Percentiles rank a stretch among this genome's conserved stretches.
phyloP scores from a whole-genome alignment of 2,797 vertebrate species.

The Liasis olivaceus region DNA sequence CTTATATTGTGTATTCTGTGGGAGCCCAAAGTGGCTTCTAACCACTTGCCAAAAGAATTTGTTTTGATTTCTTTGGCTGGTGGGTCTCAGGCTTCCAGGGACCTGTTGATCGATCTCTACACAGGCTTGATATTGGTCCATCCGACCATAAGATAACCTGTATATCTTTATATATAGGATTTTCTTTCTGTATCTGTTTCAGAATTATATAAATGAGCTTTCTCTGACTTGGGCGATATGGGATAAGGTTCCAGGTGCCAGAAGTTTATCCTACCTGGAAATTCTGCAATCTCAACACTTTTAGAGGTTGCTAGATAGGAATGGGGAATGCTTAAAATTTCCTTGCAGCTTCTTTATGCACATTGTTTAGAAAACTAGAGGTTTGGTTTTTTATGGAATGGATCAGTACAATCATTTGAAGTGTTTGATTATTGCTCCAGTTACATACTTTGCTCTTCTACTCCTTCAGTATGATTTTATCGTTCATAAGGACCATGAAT shows the following conservation, averaged over 20 bases:
- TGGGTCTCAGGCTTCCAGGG: background rate
- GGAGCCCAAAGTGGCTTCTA: background rate
- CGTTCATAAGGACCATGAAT: background rate
- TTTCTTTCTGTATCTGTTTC: background rate
- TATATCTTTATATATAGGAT: background rate
- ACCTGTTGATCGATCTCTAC: background rate
- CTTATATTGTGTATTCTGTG: background rate
- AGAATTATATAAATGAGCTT: background rate
- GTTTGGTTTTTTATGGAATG: background rate
- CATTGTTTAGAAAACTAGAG: background rate
- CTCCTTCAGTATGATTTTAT: background rate
- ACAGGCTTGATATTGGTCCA: background rate
- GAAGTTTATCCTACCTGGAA: background rate
- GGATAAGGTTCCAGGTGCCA: background rate
- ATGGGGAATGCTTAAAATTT: background rate
- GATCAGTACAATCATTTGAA: background rate
- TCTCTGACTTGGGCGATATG: background rate
- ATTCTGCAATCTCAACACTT: background rate
- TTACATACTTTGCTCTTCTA: background rate
- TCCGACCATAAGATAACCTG: background rate
- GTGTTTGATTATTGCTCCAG: accelerated
- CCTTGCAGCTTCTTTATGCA: background rate
- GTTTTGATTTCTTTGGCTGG: background rate
- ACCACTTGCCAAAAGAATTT: background rate
- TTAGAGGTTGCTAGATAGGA: background rate